A percentile compares a stretch with the other conserved stretches of the same genome.
phyloP scores from a whole-genome alignment of 2,888 invertebrate species.

The Apamea sordens region DNA sequence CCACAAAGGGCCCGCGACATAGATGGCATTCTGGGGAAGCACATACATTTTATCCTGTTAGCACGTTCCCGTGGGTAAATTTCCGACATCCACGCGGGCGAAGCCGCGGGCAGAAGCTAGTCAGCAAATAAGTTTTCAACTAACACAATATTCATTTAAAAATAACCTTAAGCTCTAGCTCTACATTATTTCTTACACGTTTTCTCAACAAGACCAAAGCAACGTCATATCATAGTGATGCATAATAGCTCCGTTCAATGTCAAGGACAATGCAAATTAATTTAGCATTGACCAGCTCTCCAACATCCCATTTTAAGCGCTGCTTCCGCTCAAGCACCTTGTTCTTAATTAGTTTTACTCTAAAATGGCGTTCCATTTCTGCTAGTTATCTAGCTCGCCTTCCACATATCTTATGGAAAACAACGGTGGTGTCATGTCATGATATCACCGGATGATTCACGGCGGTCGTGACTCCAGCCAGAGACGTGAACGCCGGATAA shows the following conservation, averaged over 20 bases:
- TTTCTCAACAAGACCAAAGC: slow-evolving; percentile 33
- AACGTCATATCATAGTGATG: slow-evolving; percentile 56
- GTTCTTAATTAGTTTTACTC: slow-evolving; percentile 63
- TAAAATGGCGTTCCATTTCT: slow-evolving; percentile 66
- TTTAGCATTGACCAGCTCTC: slow-evolving; percentile 69
- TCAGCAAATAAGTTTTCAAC: slow-evolving; percentile 11
- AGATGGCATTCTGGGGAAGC: no score
- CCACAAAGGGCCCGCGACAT: no score
- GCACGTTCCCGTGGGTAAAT: no score
- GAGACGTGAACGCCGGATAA: slow-evolving; percentile 73
- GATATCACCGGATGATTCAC: slow-evolving; percentile 86
- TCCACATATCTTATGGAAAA: slow-evolving; percentile 74
- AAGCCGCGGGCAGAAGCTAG: no score
- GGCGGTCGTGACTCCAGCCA: slow-evolving; percentile 77
- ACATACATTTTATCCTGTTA: no score
- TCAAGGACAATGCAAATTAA: slow-evolving; percentile 72
- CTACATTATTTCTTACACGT: not conserved
- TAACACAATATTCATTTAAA: not conserved
- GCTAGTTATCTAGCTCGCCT: slow-evolving; percentile 55
- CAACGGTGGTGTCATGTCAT: slow-evolving; percentile 79
- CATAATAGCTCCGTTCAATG: slow-evolving; percentile 71
- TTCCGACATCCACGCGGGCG: no score
- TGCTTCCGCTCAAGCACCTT: slow-evolving; percentile 71
- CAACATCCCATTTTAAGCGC: slow-evolving; percentile 69
- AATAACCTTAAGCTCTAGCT: not conserved